These are phyloP conservation scores for Solenodon paradoxus DNA, from an alignment of 2,113 vertebrate species.

Conservation along the genomic window DNA sequence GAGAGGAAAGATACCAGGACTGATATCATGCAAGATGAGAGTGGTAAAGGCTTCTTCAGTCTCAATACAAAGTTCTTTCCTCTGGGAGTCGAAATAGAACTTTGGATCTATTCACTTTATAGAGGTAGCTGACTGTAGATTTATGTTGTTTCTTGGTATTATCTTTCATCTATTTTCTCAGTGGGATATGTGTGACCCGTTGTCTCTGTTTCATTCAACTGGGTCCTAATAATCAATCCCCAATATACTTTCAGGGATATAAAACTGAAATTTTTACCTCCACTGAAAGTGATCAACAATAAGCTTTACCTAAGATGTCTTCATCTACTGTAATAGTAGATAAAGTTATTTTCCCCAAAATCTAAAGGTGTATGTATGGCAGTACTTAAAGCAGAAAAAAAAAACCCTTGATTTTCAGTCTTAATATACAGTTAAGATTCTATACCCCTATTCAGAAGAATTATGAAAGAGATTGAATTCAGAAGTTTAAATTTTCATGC, in stretches of 20 bases:
- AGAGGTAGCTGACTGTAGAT: not conserved
- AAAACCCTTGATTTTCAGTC: not conserved
- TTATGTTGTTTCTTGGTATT: not conserved
- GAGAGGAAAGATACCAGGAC: too few species aligned
- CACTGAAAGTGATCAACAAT: not conserved
- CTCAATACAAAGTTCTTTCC: not conserved
- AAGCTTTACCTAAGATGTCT: not conserved
- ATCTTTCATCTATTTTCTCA: not conserved
- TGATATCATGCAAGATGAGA: not conserved
- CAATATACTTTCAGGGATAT: not conserved
- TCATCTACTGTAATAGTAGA: not conserved
- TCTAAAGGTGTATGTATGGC: not conserved
- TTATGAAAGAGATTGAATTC: not conserved
- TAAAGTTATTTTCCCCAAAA: not conserved
- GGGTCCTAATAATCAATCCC: not conserved
- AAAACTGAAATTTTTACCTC: not conserved
- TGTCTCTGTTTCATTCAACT: not conserved
- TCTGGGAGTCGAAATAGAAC: not conserved
- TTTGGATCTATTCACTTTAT: not conserved
- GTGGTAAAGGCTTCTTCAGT: not conserved
- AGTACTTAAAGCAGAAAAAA: not conserved
- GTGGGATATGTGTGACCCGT: not conserved
- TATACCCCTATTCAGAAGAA: not conserved
- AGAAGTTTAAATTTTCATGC: not conserved
- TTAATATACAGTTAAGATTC: not conserved